These are phyloP conservation scores for Proteles cristata DNA, from an alignment of 2,113 vertebrate species.

Conservation along the genomic window DNA sequence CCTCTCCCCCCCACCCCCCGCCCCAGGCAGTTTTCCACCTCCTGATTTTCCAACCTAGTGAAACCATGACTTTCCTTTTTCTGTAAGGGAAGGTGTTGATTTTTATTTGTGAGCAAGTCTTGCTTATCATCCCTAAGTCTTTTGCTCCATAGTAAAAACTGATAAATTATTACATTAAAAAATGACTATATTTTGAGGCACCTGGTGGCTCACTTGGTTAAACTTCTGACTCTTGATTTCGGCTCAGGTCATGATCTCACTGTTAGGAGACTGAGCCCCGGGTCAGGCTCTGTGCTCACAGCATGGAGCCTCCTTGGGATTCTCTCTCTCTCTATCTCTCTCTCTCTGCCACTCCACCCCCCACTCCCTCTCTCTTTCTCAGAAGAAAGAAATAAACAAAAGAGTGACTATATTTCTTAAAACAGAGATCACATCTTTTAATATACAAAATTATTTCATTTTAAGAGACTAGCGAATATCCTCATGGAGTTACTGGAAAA, in stretches of 20 bases:
- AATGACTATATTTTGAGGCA: not conserved
- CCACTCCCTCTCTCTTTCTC: too few relatives aligned
- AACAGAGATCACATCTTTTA: conserved; percentile 25
- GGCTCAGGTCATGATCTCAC: too few relatives aligned
- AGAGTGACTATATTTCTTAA: not conserved
- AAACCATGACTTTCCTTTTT: not conserved
- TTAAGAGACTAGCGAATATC: not conserved
- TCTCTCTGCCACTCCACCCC: too few relatives aligned
- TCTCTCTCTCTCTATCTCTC: too few relatives aligned
- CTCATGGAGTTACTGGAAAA: not conserved
- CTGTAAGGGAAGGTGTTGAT: not conserved
- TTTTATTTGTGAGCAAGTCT: not conserved
- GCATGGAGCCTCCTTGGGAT: too few relatives aligned
- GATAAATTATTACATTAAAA: conserved; percentile 24
- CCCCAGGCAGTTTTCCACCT: not conserved
- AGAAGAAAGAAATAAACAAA: too few relatives aligned
- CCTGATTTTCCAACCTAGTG: not conserved
- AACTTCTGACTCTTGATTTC: too few relatives aligned
- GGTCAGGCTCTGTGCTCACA: too few relatives aligned
- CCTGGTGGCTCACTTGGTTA: too few relatives aligned
- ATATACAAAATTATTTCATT: conserved; percentile 31
- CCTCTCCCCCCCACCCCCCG: too few relatives aligned
- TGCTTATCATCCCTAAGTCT: not conserved
- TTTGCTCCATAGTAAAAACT: not conserved
- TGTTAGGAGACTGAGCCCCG: too few relatives aligned